Evolutionary conservation across 2,113 vertebrate genomes (phyloP).

Genomic region (Lycocorax pyrrhopterus): DNA sequence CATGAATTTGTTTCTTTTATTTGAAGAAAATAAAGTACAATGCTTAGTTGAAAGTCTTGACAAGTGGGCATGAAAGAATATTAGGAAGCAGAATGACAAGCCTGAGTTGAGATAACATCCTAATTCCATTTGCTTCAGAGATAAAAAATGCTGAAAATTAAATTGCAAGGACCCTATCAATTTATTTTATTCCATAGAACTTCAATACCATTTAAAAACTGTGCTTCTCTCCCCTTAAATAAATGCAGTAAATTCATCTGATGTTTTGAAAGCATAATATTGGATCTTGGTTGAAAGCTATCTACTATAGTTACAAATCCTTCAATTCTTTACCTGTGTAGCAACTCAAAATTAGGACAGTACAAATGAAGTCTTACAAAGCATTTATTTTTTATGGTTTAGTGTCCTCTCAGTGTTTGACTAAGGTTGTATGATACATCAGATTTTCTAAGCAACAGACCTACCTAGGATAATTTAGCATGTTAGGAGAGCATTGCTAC

Average conservation of each 20-base stretch:
- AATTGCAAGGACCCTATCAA: background rate
- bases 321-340: background rate
- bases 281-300: background rate
- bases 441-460: background rate
- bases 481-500: background rate
- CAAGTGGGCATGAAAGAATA: background rate
- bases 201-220: background rate
- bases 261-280: background rate
- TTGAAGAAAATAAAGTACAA: background rate
- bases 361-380: background rate
- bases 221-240: background rate
- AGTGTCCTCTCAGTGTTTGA: background rate
- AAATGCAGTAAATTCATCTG: background rate
- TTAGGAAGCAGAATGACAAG: background rate
- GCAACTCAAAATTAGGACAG: background rate
- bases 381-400: background rate
- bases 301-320: background rate
- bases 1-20: background rate
- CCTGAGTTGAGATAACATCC: background rate
- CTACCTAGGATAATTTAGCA: background rate
- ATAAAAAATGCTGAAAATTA: background rate
- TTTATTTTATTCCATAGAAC: background rate
- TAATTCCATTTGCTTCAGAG: background rate
- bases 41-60: background rate
- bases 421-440: background rate